Evolutionary conservation across 2,797 vertebrate genomes (phyloP).

Genomic region (Graptemys geographica): DNA sequence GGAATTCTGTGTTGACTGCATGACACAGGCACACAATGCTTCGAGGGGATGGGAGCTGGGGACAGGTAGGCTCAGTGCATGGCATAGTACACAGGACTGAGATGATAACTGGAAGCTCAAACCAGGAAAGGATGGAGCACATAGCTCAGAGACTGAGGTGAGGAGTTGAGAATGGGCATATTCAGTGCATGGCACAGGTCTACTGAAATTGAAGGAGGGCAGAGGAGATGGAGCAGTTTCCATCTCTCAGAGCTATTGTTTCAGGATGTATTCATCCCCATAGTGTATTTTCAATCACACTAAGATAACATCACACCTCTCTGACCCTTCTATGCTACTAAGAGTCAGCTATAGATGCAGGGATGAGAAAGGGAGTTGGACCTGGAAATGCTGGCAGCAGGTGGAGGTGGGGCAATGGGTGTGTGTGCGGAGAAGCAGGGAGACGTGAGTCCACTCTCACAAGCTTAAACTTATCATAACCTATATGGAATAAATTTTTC

Average conservation of each 20-base stretch:
- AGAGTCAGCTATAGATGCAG: neutral
- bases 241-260: neutral
- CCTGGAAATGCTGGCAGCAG: neutral
- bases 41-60: no score
- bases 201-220: neutral
- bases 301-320: neutral
- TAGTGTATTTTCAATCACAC: neutral
- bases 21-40: neutral
- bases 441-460: neutral
- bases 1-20: neutral
- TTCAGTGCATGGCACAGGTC: neutral
- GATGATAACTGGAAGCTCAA: neutral
- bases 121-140: neutral
- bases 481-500: neutral
- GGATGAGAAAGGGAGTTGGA: neutral
- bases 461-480: no score
- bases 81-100: neutral
- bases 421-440: neutral
- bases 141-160: neutral
- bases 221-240: neutral
- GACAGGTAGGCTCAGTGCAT: neutral
- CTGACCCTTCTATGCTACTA: neutral
- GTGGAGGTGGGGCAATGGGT: neutral
- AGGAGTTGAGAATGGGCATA: neutral
- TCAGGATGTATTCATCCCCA: neutral